Conservation (phyloP, 2,888 invertebrate species). For the Sinentomon sp. region DNA sequence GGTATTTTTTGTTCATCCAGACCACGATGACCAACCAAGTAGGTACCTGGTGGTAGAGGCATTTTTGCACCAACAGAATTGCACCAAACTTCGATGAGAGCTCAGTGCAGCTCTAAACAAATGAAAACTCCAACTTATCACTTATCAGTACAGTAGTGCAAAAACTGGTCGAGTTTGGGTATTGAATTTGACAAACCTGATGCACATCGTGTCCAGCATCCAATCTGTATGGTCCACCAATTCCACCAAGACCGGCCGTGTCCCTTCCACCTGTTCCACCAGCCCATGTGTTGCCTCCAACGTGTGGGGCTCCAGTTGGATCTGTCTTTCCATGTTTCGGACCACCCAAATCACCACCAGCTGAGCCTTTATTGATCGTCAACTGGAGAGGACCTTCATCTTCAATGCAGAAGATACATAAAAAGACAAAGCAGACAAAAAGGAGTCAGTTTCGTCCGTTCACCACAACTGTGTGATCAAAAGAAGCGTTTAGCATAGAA, state of each 20-base stretch:
- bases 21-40: too few relatives aligned
- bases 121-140: too few relatives aligned
- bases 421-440: too few relatives aligned
- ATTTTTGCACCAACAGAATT: background rate
- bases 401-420: too few relatives aligned
- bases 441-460: too few relatives aligned
- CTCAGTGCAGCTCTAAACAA: background rate
- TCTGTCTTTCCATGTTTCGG: slow-evolving; percentile 87
- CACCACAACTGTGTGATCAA: too few relatives aligned
- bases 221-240: slow-evolving; percentile 79
- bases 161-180: too few relatives aligned
- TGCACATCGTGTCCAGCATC: slow-evolving; percentile 81
- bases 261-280: slow-evolving; percentile 15
- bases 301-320: slow-evolving; percentile 66
- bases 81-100: background rate
- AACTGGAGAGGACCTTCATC: too few relatives aligned
- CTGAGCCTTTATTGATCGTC: slow-evolving; percentile 39
- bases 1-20: too few relatives aligned
- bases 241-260: slow-evolving; percentile 68
- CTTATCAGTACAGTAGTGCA: too few relatives aligned
- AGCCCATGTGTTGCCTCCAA: slow-evolving; percentile 78
- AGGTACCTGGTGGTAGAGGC: too few relatives aligned
- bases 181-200: slow-evolving; percentile 36
- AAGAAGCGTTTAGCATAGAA: too few relatives aligned
- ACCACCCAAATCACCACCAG: slow-evolving; percentile 33